Conservation (phyloP, 2,888 invertebrate genomes). For the Eremobia ochroleuca region DNA sequence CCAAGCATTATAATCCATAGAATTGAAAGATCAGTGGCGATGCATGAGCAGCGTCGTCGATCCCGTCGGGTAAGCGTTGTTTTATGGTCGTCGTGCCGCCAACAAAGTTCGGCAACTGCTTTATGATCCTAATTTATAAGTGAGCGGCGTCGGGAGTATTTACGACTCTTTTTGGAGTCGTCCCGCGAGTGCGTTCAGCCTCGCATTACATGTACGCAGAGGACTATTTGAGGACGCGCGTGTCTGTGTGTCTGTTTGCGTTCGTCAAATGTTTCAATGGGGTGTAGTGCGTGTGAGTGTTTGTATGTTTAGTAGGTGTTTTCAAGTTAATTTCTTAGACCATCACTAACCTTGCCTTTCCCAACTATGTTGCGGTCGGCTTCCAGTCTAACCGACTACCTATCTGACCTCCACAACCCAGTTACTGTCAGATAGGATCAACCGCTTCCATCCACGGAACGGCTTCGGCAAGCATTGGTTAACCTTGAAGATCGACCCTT, state of each 20-base stretch:
- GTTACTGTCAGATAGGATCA: no score
- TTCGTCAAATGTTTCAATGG: slow-evolving; percentile 38
- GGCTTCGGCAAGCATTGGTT: background rate
- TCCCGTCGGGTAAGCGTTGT: slow-evolving; percentile 86
- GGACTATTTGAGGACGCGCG: slow-evolving; percentile 44
- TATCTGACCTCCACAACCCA: background rate
- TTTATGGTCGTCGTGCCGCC: slow-evolving; percentile 89
- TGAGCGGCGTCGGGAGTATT: slow-evolving; percentile 88
- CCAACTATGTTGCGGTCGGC: background rate
- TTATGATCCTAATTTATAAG: slow-evolving; percentile 91
- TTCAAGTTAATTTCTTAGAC: background rate
- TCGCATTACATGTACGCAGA: slow-evolving; percentile 60
- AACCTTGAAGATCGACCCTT: background rate
- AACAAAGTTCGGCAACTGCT: slow-evolving; percentile 90
- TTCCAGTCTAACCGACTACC: background rate
- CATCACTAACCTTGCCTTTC: background rate
- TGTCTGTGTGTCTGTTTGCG: slow-evolving; percentile 7
- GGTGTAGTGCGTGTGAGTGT: slow-evolving; percentile 3
- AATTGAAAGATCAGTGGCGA: slow-evolving; percentile 84
- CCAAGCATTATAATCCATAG: slow-evolving; percentile 71
- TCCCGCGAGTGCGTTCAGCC: slow-evolving; percentile 87
- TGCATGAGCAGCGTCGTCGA: slow-evolving; percentile 72
- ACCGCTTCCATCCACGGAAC: background rate
- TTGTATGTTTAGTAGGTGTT: slow-evolving; percentile 11
- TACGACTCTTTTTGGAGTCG: slow-evolving; percentile 88